Conservation (phyloP, 2,888 invertebrate genomes). For the Acrobasis consociella region DNA sequence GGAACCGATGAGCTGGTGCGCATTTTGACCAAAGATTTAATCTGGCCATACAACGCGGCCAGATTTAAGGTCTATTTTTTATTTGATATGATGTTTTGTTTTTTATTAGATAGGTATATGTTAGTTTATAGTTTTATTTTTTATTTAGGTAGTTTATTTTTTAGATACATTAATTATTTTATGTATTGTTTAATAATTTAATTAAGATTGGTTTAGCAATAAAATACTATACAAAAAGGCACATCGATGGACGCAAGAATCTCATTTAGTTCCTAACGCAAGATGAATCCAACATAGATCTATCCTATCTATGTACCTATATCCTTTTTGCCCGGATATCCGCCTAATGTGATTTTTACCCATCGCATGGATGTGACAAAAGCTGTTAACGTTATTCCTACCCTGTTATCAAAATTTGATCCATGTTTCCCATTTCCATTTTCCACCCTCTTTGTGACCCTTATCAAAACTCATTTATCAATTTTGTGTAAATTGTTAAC, state of each 20-base stretch:
- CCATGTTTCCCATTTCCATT: conserved; percentile 1
- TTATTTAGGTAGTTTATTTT: too few species aligned
- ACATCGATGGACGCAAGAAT: not conserved
- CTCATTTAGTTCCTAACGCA: not conserved
- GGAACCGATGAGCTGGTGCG: too few species aligned
- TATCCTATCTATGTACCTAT: not conserved
- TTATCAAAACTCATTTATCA: conserved; percentile 3
- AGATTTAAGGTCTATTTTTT: too few species aligned
- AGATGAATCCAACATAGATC: not conserved
- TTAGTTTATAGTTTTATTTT: too few species aligned
- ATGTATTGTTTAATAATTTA: too few species aligned
- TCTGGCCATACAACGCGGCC: too few species aligned
- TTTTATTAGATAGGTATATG: too few species aligned
- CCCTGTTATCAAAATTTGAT: conserved; percentile 1
- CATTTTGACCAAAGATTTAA: too few species aligned
- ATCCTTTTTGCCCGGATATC: not conserved
- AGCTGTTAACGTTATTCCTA: conserved; percentile 4
- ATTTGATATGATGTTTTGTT: too few species aligned
- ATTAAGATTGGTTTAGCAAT: too few species aligned
- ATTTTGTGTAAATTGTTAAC: not conserved
- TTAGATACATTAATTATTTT: too few species aligned
- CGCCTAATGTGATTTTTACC: conserved; percentile 1
- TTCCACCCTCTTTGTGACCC: not conserved
- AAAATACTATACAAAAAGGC: not conserved
- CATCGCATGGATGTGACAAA: not conserved